Evolutionary conservation across 2,888 invertebrate species (phyloP).

Genomic region (Synanthedon vespiformis): DNA sequence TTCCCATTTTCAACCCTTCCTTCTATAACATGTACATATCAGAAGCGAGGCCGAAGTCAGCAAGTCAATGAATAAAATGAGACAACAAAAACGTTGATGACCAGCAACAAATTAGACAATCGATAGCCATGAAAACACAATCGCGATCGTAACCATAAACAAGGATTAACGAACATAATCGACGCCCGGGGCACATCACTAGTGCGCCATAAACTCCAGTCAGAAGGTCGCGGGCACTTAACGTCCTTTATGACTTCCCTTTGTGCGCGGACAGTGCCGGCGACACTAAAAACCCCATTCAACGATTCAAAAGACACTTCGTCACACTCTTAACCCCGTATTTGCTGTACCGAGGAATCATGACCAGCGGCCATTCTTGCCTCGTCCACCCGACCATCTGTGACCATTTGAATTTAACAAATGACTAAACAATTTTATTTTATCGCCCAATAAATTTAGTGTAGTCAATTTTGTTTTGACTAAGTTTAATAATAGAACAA

Average conservation of each 20-base stretch:
- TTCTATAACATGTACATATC: no score
- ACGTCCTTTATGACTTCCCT: conserved; percentile 42
- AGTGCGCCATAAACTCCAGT: conserved; percentile 8
- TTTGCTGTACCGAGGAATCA: not conserved
- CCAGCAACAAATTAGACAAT: conserved; percentile 18
- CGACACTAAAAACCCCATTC: conserved; percentile 44
- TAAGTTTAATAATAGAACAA: no score
- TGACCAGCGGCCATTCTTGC: not conserved
- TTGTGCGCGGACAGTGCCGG: conserved; percentile 33
- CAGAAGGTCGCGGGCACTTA: conserved; percentile 42
- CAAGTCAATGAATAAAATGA: no score
- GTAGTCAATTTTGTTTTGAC: no score
- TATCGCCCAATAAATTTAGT: no score
- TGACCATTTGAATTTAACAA: not conserved
- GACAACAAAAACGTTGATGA: no score
- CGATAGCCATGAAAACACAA: conserved; percentile 16
- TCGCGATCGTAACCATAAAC: conserved; percentile 30
- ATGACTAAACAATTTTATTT: not conserved
- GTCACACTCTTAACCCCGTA: conserved; percentile 23
- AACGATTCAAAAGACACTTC: conserved; percentile 26
- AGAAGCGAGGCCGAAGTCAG: no score
- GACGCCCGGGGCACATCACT: conserved; percentile 12
- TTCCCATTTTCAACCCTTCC: no score
- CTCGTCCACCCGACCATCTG: not conserved
- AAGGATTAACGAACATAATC: conserved; percentile 39